Conservation (phyloP, 2,888 invertebrate species). For the Chouioia cunea region DNA sequence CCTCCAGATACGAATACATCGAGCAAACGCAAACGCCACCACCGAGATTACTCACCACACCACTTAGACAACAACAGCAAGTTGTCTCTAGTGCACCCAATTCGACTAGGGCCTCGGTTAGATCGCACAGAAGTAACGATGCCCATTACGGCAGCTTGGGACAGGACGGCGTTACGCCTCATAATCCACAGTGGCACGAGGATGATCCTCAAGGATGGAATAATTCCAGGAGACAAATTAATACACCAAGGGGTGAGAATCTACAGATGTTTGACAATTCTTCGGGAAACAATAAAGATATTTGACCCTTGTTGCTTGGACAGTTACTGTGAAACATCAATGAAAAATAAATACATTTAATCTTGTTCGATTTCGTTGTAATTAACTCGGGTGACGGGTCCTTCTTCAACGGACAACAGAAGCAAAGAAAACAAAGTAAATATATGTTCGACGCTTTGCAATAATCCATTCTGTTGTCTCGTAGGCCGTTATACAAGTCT, state of each 20-base stretch:
- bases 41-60: slow-evolving; percentile 53
- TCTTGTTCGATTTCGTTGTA: too few species aligned
- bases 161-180: slow-evolving; percentile 56
- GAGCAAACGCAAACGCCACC: slow-evolving; percentile 56
- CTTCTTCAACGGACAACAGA: not conserved
- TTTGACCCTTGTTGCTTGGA: too few species aligned
- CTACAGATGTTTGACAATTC: not conserved
- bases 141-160: slow-evolving; percentile 36
- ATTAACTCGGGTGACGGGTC: too few species aligned
- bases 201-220: slow-evolving; percentile 50
- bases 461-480: slow-evolving; percentile 22
- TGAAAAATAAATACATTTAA: too few species aligned
- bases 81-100: slow-evolving; percentile 44
- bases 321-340: too few species aligned
- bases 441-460: not conserved
- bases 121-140: slow-evolving; percentile 48
- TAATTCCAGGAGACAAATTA: slow-evolving; percentile 50
- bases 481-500: slow-evolving; percentile 64
- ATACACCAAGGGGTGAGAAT: slow-evolving; percentile 56
- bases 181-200: slow-evolving; percentile 53
- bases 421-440: not conserved
- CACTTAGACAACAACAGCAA: slow-evolving; percentile 50
- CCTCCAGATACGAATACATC: slow-evolving; percentile 59
- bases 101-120: slow-evolving; percentile 19
- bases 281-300: too few species aligned